These are phyloP conservation scores for Pantherophis alleghaniensis DNA, from an alignment of 2,797 vertebrate genomes.

Conservation along the genomic window DNA sequence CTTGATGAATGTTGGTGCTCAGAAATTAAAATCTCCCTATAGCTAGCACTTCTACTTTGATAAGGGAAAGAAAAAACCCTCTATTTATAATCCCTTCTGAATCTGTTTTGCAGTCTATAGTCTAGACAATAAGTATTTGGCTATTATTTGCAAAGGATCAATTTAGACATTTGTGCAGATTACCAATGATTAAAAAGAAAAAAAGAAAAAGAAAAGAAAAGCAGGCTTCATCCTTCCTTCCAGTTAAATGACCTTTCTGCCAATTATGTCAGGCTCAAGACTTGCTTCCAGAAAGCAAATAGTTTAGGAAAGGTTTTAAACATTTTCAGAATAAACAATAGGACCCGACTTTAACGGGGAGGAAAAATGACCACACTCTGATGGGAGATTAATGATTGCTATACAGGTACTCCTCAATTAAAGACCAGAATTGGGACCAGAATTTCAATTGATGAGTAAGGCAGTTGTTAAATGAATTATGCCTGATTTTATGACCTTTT, in stretches of 20 bases:
- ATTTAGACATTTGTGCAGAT: constrained; percentile 13
- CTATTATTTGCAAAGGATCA: constrained; percentile 24
- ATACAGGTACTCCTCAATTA: not conserved
- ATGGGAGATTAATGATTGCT: not conserved
- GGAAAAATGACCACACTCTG: constrained; percentile 32
- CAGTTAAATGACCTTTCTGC: constrained; percentile 33
- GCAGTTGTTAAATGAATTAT: not conserved
- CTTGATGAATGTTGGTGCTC: constrained; percentile 43
- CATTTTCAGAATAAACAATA: not conserved
- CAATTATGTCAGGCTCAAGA: constrained; percentile 40
- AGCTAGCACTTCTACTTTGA: constrained; percentile 32
- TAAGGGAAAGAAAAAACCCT: not conserved
- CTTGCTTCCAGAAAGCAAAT: constrained; percentile 31
- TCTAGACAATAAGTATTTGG: constrained; percentile 32
- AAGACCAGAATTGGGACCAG: not conserved
- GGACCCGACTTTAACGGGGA: constrained; percentile 22
- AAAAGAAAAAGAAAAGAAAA: not conserved
- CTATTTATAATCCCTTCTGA: constrained; percentile 6
- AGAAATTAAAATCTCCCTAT: constrained; percentile 29
- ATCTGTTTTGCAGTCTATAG: constrained; percentile 23
- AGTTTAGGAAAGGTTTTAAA: constrained; percentile 36
- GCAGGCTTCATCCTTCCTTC: constrained; percentile 28
- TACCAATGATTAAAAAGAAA: not conserved
- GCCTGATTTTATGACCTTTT: not conserved
- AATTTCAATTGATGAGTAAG: not conserved